Conservation (phyloP, 2,888 invertebrate species). For the Pollenia griseotomentosa region DNA sequence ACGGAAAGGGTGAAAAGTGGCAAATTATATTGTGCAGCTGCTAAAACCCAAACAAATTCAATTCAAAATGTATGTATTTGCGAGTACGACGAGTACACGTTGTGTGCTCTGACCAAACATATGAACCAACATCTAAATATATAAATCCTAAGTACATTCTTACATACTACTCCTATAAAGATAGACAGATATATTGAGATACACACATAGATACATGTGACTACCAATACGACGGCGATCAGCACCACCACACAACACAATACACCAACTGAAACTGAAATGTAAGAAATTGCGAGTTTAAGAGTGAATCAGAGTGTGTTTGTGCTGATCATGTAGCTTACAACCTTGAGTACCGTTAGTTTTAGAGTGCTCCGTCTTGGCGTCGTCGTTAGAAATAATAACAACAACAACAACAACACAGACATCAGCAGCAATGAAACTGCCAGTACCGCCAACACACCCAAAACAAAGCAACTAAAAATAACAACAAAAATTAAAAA, state of each 20-base stretch:
- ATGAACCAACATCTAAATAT: conserved; percentile 25
- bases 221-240: neutral
- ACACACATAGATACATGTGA: conserved; percentile 9
- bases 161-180: conserved; percentile 42
- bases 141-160: conserved; percentile 26
- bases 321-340: conserved; percentile 72
- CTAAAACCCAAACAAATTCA: conserved; percentile 71
- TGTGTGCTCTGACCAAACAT: conserved; percentile 59
- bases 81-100: conserved; percentile 2
- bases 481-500: conserved; percentile 4
- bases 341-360: conserved; percentile 76
- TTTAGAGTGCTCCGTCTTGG: conserved; percentile 73
- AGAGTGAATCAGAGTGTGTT: conserved; percentile 66
- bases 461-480: conserved; percentile 68
- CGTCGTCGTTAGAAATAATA: conserved; percentile 68
- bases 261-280: conserved; percentile 6
- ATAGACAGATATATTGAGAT: conserved; percentile 32
- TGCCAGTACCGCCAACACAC: conserved; percentile 71
- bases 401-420: conserved; percentile 53
- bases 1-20: conserved; percentile 57
- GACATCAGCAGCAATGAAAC: conserved; percentile 58
- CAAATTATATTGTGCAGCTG: conserved; percentile 71
- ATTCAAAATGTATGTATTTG: conserved; percentile 36
- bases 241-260: neutral
- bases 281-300: conserved; percentile 47